Evolutionary conservation across 2,888 invertebrate genomes (phyloP), one percentile per base, ranked within the genome.

Genomic region (Pollenia griseotomentosa): DNA sequence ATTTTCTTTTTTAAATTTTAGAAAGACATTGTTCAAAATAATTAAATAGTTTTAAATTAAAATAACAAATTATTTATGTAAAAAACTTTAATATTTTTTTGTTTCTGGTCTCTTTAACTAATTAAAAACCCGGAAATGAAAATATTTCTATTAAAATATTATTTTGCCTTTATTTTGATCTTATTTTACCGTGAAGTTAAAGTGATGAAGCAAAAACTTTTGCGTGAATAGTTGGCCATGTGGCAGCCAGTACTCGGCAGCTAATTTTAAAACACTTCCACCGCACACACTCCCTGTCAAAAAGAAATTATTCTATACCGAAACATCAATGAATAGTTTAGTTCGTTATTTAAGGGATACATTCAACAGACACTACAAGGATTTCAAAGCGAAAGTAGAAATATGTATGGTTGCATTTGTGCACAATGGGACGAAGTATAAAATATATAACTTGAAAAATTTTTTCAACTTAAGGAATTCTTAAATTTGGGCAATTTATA

Each of bases 171-270:
- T 61, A 0, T 59, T 11, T 71, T 53, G 6, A 53, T 65, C 33
- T 55, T 53, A 51, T 63, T 65, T 44, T 23, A 44, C 9, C 33
- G 19, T 51, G 59, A 48, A 80, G 71, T 71, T 46, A 71, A 33
- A 44, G 33, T 63, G 44, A 71, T 71, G 33, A 71, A 63, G 61
- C 44, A 14, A 42, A 61, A 80, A 80, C 61, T 71, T 80, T 80
- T 14, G 40, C 33, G 16, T 51, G 14, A 40, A 40, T 70, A 61
- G 51, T 63, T 71, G 53, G 44, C 55, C 55, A 63, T 51, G 12
- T 71, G 44, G 71, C 71, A 44, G 57, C 46, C 19, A 65, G 23
- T 23, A 66, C 46, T 48, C 46, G 66, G 42, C 19, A 70, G 48
- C 53, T 63, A 42, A 80, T 68, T 57, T 51, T 1, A 23, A 19